Conservation (phyloP, 1,140 invertebrate genomes). For the Trichoplusia ni region DNA sequence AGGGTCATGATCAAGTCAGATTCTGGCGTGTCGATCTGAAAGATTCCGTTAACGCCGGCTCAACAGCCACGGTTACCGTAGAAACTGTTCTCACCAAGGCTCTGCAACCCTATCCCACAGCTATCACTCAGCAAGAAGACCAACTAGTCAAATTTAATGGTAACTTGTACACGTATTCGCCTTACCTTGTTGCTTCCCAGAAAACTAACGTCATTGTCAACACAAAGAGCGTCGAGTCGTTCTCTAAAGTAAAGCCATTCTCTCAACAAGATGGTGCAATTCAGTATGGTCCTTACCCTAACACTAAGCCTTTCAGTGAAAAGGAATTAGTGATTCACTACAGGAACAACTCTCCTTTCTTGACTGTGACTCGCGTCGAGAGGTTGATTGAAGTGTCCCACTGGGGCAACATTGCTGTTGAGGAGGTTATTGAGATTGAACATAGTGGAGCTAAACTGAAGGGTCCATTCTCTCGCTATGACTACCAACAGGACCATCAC, state of each 20-base stretch:
- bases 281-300: slow-evolving; percentile 94
- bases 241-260: slow-evolving; percentile 93
- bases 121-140: slow-evolving; percentile 95
- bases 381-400: slow-evolving; percentile 97
- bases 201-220: slow-evolving; percentile 91
- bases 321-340: slow-evolving; percentile 93
- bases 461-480: slow-evolving; percentile 97
- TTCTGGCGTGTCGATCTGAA: slow-evolving; percentile 85
- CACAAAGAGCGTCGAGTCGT: slow-evolving; percentile 91
- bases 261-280: slow-evolving; percentile 89
- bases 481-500: slow-evolving; percentile 95
- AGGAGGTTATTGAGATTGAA: slow-evolving; percentile 95
- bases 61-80: slow-evolving; percentile 84
- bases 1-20: slow-evolving; percentile 79
- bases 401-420: slow-evolving; percentile 99
- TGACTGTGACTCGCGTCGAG: slow-evolving; percentile 93
- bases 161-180: slow-evolving; percentile 92
- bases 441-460: slow-evolving; percentile 97
- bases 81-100: slow-evolving; percentile 90
- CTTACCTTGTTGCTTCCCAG: slow-evolving; percentile 90
- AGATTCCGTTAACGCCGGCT: slow-evolving; percentile 83
- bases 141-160: slow-evolving; percentile 94
- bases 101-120: slow-evolving; percentile 90
- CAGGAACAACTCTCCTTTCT: slow-evolving; percentile 98
- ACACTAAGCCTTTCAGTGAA: slow-evolving; percentile 82